Conservation (phyloP, 1,140 invertebrate species). For the Sycophaga agraensis region DNA sequence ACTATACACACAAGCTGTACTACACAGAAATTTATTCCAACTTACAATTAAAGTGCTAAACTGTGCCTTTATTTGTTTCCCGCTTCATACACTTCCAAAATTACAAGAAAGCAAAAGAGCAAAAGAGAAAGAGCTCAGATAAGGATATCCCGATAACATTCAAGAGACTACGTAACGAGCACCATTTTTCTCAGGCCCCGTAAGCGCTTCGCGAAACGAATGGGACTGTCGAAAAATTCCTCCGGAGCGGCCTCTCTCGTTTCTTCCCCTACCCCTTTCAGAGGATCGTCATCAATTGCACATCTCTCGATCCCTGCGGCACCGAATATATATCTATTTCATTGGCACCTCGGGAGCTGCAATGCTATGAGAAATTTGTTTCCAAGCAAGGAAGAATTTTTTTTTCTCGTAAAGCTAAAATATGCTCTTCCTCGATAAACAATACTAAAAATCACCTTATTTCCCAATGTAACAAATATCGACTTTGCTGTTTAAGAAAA, state of each 20-base stretch:
- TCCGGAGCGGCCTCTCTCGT: not conserved
- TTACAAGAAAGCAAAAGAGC: constrained; percentile 19
- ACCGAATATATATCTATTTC: too few relatives aligned
- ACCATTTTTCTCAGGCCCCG: constrained; percentile 35
- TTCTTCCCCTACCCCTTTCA: not conserved
- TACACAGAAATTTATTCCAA: too few relatives aligned
- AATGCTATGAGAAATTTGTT: too few relatives aligned
- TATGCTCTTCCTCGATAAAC: too few relatives aligned
- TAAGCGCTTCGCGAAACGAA: constrained; percentile 36
- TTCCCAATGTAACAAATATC: not conserved
- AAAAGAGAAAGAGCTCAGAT: constrained; percentile 34
- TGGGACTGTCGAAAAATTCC: constrained; percentile 34
- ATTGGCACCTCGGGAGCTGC: too few relatives aligned
- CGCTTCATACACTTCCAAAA: not conserved
- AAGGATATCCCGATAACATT: constrained; percentile 36
- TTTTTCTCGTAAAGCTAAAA: too few relatives aligned
- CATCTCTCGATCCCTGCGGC: not conserved
- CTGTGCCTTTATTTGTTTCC: too few relatives aligned
- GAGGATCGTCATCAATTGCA: constrained; percentile 34
- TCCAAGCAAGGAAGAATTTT: too few relatives aligned
- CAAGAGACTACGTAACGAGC: constrained; percentile 39
- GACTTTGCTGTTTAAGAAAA: not conserved
- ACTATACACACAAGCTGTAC: too few relatives aligned
- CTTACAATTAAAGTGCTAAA: too few relatives aligned
- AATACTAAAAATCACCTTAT: too few relatives aligned